Base-by-base conservation (phyloP, 2,113 vertebrate genomes). In the Pithys albifrons region DNA sequence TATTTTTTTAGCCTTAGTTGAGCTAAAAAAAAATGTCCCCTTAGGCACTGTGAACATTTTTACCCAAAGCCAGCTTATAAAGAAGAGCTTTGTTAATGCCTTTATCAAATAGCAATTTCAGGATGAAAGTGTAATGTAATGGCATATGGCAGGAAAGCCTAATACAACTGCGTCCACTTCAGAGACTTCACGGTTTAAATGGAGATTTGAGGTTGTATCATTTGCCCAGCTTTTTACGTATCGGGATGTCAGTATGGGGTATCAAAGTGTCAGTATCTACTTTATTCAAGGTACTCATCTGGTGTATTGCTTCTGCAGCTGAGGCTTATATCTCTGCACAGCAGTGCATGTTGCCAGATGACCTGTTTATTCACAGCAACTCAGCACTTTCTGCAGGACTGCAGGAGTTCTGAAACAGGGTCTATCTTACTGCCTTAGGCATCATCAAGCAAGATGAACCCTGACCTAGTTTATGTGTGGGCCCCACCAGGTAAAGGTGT, bases 31-130 rank as follows among this genome's bases (percentile, higher is more conserved):
- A 83, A 37, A 35, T 15, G 89, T 88, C 66, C 91, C 91, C 77
- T 82, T 89, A 85, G 86, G 86, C 80, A 73, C 83, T 37, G 37
- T 92, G 80, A 93, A 93, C 78, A 66, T 72, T 95, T 95, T 92
- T 85, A 93, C 61, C 70, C 46, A 46, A 84, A 91, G 69, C 58
- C 65, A 69, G 49, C 41, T 93, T 91, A 78, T 69, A 83, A 84
- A 91, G 46, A 54, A 88, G 62, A 74, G 39, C 59, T 93, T 93
- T 92, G 74, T 91, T 96, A 91, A 85, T 91, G 73, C 70, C 72
- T 93, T 84, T 92, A 89, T 92, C 31, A 74, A 87, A 82, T 18
- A 76, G 25, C 61, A 91, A 31, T 93, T 93, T 94, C 43, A 55
- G 71, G 76, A 84, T 90, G 86, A 69, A 90, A 88, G 83, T 84